These are phyloP conservation scores for Laupala kohalensis DNA, from an alignment of 1,140 invertebrate genomes.

Conservation along the genomic window DNA sequence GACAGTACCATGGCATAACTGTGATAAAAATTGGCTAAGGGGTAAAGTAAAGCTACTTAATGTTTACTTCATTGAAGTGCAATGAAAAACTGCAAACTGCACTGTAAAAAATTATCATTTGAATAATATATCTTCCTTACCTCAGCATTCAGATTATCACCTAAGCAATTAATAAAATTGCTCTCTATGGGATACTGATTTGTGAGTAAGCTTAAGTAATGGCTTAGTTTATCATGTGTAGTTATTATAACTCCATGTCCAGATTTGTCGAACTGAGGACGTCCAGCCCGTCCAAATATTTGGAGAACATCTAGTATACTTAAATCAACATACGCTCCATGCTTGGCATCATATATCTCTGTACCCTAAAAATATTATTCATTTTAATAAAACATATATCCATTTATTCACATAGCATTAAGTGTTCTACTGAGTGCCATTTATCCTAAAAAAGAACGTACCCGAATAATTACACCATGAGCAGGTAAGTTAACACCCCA, in stretches of 20 bases:
- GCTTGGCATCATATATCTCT: conserved; percentile 93
- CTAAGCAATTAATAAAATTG: conserved; percentile 81
- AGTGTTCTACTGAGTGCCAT: too few relatives aligned
- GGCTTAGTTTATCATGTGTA: conserved; percentile 76
- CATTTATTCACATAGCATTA: conserved; percentile 3
- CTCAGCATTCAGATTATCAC: conserved; percentile 97
- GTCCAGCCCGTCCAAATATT: conserved; percentile 96
- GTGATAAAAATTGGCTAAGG: too few relatives aligned
- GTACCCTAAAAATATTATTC: conserved; percentile 58
- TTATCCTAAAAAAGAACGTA: conserved; percentile 31
- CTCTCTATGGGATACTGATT: conserved; percentile 98
- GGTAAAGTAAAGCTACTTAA: neutral
- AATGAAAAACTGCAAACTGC: too few relatives aligned
- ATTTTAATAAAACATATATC: neutral
- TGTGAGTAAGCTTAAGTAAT: conserved; percentile 88
- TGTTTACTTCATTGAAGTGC: too few relatives aligned
- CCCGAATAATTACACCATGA: conserved; percentile 91
- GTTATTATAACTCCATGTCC: conserved; percentile 96
- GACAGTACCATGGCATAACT: too few relatives aligned
- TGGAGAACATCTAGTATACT: conserved; percentile 96
- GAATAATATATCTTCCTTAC: conserved; percentile 32
- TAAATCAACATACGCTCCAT: conserved; percentile 86
- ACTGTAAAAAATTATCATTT: conserved; percentile 2
- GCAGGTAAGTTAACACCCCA: conserved; percentile 99
- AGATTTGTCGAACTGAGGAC: conserved; percentile 83